Conservation (phyloP, 2,797 vertebrate genomes). For the Lepus oiostolus region DNA sequence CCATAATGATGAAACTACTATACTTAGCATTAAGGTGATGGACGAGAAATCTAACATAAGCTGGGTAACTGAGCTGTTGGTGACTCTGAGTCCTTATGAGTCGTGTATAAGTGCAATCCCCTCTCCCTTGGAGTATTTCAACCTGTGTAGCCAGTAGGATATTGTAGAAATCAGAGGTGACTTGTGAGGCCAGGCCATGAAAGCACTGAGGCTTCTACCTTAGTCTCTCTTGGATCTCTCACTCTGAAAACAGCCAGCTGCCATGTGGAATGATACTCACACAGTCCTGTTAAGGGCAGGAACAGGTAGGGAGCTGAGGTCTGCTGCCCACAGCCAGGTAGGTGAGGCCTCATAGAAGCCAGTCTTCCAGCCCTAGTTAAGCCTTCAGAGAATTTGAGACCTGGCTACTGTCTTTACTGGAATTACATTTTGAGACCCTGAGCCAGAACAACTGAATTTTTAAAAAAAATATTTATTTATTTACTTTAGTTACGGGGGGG, state of each 20-base stretch:
- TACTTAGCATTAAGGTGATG: neutral
- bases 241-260: neutral
- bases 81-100: neutral
- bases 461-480: no score
- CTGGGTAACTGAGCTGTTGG: rapidly evolving
- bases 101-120: neutral
- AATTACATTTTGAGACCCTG: neutral
- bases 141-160: neutral
- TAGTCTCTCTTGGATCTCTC: neutral
- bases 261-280: neutral
- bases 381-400: neutral
- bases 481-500: no score
- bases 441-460: neutral
- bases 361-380: neutral
- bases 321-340: neutral
- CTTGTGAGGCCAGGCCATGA: neutral
- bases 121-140: rapidly evolving
- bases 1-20: neutral
- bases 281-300: neutral
- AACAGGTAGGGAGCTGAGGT: neutral
- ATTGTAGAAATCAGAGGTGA: neutral
- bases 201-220: neutral
- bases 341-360: neutral
- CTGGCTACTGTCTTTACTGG: neutral
- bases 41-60: neutral